Evolutionary conservation across 2,113 vertebrate genomes (phyloP).

Genomic region (Hiodon alosoides): DNA sequence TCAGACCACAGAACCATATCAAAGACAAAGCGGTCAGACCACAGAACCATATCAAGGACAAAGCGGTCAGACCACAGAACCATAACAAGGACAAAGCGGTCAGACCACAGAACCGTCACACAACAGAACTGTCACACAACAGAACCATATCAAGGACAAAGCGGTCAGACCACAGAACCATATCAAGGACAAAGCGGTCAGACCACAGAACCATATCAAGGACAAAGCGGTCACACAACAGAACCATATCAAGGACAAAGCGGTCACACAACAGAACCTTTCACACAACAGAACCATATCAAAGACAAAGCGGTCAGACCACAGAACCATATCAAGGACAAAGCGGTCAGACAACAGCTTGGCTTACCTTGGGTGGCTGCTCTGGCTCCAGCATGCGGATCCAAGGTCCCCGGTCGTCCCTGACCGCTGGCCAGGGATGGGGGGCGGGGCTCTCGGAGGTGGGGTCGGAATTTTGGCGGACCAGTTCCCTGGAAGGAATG

Average conservation of each 20-base stretch:
- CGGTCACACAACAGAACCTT: neutral
- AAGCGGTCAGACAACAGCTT: neutral
- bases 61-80: neutral
- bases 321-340: too few species aligned
- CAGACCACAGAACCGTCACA: neutral
- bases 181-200: too few species aligned
- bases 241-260: neutral
- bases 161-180: too few species aligned
- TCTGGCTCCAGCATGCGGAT: conserved; percentile 73
- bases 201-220: too few species aligned
- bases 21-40: too few species aligned
- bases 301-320: too few species aligned
- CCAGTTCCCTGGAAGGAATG: conserved; percentile 70
- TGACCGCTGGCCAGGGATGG: conserved; percentile 48
- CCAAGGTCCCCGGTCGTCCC: conserved; percentile 74
- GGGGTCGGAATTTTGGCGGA: conserved; percentile 86
- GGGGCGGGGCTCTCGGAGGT: conserved; percentile 79
- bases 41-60: too few species aligned
- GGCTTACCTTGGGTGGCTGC: conserved; percentile 77
- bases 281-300: too few species aligned
- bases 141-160: neutral
- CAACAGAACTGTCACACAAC: neutral
- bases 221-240: neutral
- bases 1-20: too few species aligned
- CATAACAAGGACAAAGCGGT: too few species aligned